Evolutionary conservation across 2,888 invertebrate species (phyloP), one percentile per base, ranked within the genome.

Genomic region (Selenia dentaria): DNA sequence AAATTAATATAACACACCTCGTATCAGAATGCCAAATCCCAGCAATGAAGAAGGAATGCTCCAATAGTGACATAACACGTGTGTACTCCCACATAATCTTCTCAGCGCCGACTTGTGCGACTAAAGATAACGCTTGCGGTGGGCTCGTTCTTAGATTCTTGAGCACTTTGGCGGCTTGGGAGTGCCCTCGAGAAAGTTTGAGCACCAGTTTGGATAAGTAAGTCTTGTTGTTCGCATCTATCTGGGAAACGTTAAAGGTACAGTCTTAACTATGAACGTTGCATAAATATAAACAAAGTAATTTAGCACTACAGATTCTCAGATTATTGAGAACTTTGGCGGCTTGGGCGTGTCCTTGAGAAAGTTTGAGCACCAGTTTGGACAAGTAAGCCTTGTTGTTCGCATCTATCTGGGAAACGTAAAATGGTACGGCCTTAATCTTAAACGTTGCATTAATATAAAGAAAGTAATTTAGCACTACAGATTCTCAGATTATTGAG

Each of bases 21-120:
- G 74, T 74, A 51, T 89, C 90, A 12, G 65, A 69, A 45, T 73
- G 84, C 84, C 91, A 90, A n/a, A 90, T 83, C 1, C 84, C 84
- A 52, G 89, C 84, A 1, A 90, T 76, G 14, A 79, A 85, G 66
- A 90, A 89, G 0, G 91, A 90, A 66, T 88, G 90, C 37, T 90
- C 88, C 26, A 91, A 51, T 13, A 91, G 57, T 0, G 90, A 80
- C 80, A 91, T 88, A 0, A 91, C 64, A 5, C 74, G 67, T 0
- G 89, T 90, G 26, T 91, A 91, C 9, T 91, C 91, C 91, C 91
- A 91, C 72, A 83, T 86, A 0, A 83, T 83, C 49, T 91, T 91
- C 63, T 88, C 85, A 0, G 76, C 63, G 0, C 84, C 91, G 0
- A 91, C 85, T 62, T 91, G 91, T 0, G 88, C 90, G 0, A 86